Conservation (phyloP, 2,797 vertebrate genomes). For the Acanthornis magna region DNA sequence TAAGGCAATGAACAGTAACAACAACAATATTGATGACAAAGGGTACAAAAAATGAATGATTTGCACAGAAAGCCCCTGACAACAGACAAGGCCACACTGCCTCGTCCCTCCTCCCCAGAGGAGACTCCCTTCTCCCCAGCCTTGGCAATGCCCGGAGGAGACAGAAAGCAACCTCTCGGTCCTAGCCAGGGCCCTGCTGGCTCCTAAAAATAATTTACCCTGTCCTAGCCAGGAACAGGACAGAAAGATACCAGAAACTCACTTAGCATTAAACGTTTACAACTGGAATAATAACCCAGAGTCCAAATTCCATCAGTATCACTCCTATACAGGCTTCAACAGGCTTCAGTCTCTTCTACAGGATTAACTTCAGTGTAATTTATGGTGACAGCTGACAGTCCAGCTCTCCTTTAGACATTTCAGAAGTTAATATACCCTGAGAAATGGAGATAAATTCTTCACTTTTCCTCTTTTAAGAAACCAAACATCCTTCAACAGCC, state of each 20-base stretch:
- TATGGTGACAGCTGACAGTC: neutral
- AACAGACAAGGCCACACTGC: neutral
- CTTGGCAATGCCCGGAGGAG: neutral
- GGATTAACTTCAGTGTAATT: neutral
- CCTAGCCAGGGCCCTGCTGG: neutral
- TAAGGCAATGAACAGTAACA: neutral
- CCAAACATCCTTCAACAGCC: neutral
- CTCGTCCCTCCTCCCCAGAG: neutral
- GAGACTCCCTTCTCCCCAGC: neutral
- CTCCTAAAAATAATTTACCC: neutral
- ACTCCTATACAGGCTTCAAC: neutral
- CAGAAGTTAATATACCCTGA: neutral
- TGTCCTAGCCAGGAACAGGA: neutral
- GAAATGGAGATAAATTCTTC: neutral
- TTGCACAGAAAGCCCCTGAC: neutral
- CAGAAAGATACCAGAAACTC: neutral
- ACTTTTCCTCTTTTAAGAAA: neutral
- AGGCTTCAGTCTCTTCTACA: neutral
- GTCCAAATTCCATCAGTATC: neutral
- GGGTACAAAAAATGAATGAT: neutral
- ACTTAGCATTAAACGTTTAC: neutral
- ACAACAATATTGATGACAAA: neutral
- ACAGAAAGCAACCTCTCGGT: neutral
- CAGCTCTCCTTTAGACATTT: neutral
- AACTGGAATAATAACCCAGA: neutral